These are phyloP conservation scores for Herpailurus yagouaroundi DNA, from an alignment of 2,113 vertebrate species.

Conservation along the genomic window DNA sequence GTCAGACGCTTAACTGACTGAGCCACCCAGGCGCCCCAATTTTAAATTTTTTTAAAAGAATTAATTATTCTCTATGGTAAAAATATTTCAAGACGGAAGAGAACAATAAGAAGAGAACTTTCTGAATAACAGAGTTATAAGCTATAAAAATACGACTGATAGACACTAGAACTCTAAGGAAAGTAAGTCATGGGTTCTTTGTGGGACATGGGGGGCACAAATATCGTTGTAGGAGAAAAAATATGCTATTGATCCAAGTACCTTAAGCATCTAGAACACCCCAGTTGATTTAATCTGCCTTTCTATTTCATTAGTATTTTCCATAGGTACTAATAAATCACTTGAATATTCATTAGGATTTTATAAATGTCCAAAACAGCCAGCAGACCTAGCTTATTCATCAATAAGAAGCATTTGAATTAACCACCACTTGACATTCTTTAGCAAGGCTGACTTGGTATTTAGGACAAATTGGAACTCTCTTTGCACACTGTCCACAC, in stretches of 20 bases:
- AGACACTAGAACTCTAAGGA: neutral
- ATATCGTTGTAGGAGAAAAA: neutral
- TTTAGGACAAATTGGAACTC: neutral
- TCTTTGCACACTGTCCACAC: neutral
- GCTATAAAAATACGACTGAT: neutral
- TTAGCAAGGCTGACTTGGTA: neutral
- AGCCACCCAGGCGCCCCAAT: too few relatives aligned
- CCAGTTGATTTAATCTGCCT: neutral
- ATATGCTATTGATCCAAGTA: neutral
- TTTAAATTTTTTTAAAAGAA: neutral
- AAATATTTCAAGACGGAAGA: constrained; percentile 26
- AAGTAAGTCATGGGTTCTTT: neutral
- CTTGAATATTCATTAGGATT: constrained; percentile 13
- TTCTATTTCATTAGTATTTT: constrained; percentile 39
- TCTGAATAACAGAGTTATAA: neutral
- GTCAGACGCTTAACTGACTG: too few relatives aligned
- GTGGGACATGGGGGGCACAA: neutral
- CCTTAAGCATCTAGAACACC: neutral
- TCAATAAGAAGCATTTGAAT: neutral
- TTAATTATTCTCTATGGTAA: constrained; percentile 30
- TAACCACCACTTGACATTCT: neutral
- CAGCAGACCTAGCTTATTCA: neutral
- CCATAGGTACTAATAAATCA: neutral
- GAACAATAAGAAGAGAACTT: neutral
- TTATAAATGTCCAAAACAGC: neutral